Evolutionary conservation across 2,888 invertebrate species (phyloP), one percentile per base, ranked within the genome.

Genomic region (Nephrotoma flavescens): DNA sequence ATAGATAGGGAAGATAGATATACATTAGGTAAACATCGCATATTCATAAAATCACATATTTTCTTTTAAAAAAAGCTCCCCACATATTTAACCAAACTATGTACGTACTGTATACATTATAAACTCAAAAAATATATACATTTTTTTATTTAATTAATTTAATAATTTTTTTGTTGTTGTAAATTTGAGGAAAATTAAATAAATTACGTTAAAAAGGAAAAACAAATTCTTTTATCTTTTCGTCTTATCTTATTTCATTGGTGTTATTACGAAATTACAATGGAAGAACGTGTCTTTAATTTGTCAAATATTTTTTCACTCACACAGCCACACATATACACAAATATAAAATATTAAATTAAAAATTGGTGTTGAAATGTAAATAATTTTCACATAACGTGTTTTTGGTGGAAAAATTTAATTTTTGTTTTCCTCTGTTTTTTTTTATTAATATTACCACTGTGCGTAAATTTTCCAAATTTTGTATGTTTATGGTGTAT

Each of bases 361-460:
- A 42, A 42, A 84, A 84, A 84, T 42, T 84, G 42, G 84, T 84
- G 84, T 84, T 84, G 84, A 42, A 84, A 84, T 84, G 84, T 42
- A 84, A 84, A 84, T 84, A 84, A 71, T 71, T 71, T 84, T 84
- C 84, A 84, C 84, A 84, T 42, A 71, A 31, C 71, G 71, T 31
- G 19, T 71, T 31, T 52, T 15, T 71, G 71, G 71, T 31, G 31
- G 71, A 71, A 71, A 31, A 71, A 71, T 71, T 71, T 31, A 71
- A 71, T 71, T 71, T 71, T 71, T 71, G 71, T 71, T 71, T 71
- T 71, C 19, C 15, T 4, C 15, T 31, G 71, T 31, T 71, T 71
- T 9, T 31, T 71, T 71, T 9, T 7, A 31, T 71, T 71, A 71
- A 71, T 71, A 31, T 31, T 31, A 71, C 71, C 71, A 71, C 71